These are phyloP conservation scores for Glaucomys volans DNA, from an alignment of 2,113 vertebrate species.

Conservation along the genomic window DNA sequence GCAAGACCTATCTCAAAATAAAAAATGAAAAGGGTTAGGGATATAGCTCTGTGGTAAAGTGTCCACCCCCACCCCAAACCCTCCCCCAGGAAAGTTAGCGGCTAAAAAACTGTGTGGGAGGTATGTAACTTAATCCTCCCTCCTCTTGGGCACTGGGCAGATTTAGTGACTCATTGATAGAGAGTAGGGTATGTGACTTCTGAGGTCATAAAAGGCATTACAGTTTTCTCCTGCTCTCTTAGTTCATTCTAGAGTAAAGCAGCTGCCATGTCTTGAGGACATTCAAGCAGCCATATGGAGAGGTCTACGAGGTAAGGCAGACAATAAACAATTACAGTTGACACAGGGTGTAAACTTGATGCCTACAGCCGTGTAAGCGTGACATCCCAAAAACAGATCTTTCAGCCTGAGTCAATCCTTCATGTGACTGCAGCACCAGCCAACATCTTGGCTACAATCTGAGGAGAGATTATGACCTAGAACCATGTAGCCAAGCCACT, in stretches of 20 bases:
- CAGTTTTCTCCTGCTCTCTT: background rate
- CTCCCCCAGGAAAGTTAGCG: too few species aligned
- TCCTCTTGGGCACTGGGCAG: background rate
- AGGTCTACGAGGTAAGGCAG: background rate
- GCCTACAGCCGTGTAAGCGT: background rate
- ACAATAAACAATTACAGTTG: too few species aligned
- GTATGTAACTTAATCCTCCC: background rate
- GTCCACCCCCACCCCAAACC: too few species aligned
- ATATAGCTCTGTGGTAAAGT: too few species aligned
- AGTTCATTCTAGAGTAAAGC: background rate
- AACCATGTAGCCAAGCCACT: background rate
- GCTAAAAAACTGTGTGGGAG: background rate
- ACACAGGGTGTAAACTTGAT: too few species aligned
- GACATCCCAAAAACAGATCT: background rate
- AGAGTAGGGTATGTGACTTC: background rate
- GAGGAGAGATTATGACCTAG: background rate
- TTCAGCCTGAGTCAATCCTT: background rate
- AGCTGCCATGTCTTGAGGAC: background rate
- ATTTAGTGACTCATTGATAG: background rate
- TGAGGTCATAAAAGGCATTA: background rate
- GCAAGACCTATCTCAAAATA: too few species aligned
- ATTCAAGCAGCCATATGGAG: background rate
- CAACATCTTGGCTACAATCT: background rate
- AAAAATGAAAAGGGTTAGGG: too few species aligned
- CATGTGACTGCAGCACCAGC: background rate